Conservation (phyloP, 1,140 invertebrate species). For the Metaphire vulgaris region DNA sequence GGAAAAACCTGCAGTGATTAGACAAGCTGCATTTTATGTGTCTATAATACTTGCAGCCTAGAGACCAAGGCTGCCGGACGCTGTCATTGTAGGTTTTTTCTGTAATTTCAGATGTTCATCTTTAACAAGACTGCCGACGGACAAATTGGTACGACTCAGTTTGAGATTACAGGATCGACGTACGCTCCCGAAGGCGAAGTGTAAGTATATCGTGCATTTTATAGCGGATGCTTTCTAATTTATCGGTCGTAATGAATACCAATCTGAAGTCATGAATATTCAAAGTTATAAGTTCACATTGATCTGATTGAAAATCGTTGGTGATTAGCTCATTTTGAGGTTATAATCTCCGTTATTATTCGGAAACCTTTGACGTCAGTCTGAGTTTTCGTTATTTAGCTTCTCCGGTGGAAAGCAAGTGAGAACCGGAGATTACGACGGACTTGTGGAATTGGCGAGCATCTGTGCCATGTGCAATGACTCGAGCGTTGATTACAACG, state of each 20-base stretch:
- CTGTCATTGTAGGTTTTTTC: background rate
- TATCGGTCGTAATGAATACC: background rate
- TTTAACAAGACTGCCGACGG: slow-evolving; percentile 88
- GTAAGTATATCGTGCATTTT: slow-evolving; percentile 57
- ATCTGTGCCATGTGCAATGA: slow-evolving; percentile 99
- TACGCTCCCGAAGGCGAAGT: slow-evolving; percentile 98
- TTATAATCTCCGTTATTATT: background rate
- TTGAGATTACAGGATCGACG: slow-evolving; percentile 97
- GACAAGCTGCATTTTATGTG: background rate
- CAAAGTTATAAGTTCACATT: background rate
- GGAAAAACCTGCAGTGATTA: background rate
- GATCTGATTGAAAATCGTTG: background rate
- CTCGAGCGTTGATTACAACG: slow-evolving; percentile 99
- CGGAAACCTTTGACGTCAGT: background rate
- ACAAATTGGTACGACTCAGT: slow-evolving; percentile 78
- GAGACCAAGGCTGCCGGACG: background rate
- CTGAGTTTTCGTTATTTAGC: slow-evolving; percentile 32
- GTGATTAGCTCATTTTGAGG: background rate
- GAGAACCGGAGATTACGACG: slow-evolving; percentile 76
- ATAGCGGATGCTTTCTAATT: background rate
- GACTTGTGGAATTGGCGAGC: slow-evolving; percentile 88
- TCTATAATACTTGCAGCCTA: background rate
- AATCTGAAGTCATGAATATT: background rate
- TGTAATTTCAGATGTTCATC: slow-evolving; percentile 70
- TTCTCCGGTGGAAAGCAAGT: slow-evolving; percentile 59